Conservation (phyloP, 2,888 invertebrate species). For the Graphium colonna region DNA sequence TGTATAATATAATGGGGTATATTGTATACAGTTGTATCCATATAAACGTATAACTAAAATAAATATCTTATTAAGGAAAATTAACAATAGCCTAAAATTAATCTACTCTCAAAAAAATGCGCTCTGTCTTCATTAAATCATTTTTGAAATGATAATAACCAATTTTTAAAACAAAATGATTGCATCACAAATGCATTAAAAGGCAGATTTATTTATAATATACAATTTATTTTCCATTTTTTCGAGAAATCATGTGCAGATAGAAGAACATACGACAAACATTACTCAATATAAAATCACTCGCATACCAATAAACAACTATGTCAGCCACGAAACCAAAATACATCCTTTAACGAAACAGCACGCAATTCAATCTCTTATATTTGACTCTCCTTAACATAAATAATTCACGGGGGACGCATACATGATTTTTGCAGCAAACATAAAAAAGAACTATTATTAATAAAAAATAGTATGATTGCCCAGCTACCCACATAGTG, state of each 20-base stretch:
- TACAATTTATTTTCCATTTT: slow-evolving; percentile 56
- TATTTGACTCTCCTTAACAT: slow-evolving; percentile 44
- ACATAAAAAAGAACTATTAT: slow-evolving; percentile 58
- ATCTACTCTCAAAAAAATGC: slow-evolving; percentile 62
- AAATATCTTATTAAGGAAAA: slow-evolving; percentile 76
- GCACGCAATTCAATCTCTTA: slow-evolving; percentile 48
- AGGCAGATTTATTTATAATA: slow-evolving; percentile 63
- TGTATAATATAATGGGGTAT: slow-evolving; percentile 39
- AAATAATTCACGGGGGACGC: slow-evolving; percentile 54
- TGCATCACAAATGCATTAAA: slow-evolving; percentile 64
- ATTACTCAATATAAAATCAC: slow-evolving; percentile 30
- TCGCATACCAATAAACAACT: slow-evolving; percentile 31
- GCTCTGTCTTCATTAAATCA: slow-evolving; percentile 46
- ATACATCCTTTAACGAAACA: slow-evolving; percentile 26
- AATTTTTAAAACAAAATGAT: slow-evolving; percentile 48
- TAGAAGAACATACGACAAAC: slow-evolving; percentile 34
- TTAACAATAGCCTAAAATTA: slow-evolving; percentile 69
- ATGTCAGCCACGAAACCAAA: slow-evolving; percentile 24
- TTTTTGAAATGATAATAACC: slow-evolving; percentile 32
- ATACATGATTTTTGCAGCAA: slow-evolving; percentile 61
- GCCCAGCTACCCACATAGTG: slow-evolving; percentile 78
- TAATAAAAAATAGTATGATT: slow-evolving; percentile 74
- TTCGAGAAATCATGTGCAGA: slow-evolving; percentile 43
- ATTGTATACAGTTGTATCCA: slow-evolving; percentile 78
- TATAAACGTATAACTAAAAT: slow-evolving; percentile 75